Evolutionary conservation across 2,888 invertebrate genomes (phyloP), one percentile per base, ranked within the genome.

Genomic region (Chorisops tibialis): DNA sequence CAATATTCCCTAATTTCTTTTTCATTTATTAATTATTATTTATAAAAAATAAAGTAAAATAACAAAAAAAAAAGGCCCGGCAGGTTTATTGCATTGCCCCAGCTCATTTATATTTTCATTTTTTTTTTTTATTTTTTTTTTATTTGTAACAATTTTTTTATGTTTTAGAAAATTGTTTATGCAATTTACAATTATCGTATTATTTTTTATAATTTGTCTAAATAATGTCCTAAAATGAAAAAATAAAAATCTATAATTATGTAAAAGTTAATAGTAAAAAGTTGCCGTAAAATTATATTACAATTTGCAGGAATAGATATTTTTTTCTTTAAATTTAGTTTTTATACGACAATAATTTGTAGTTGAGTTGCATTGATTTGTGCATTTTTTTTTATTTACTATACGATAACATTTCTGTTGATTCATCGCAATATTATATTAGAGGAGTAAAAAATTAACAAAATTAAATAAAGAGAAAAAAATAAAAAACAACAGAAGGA

Each of bases 61-160:
- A 62, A 56, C 21, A 48, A 62, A 35, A 61, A 47, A 18, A 24
- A 64, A 63, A 68, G 65, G 67, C 68, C 45, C 51, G 58, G 63
- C 63, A 63, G 56, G 66, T 59, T 66, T 68, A 69, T 69, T 69
- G 69, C 69, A 69, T 67, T 66, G 69, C 68, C 69, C 69, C 68
- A 68, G 68, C 68, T 62, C 67, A 47, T 35, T 58, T 16, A 50
- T 54, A 52, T 56, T 58, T 50, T 48, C 58, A 60, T 45, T 61
- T 35, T 49, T 62, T n/a, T n/a, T n/a, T 2, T 39, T 59, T 38
- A 22, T 74, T 73, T 74, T 74, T 74, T 73, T 72, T 74, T 69
- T 71, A 73, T 73, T 72, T 69, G 19, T 19, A 21, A 7, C n/a
- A 41, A 18, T 21, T 37, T 21, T 2, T 59, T n/a, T 14, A 18